These are phyloP conservation scores for Pteromalus puparum DNA, from an alignment of 1,140 invertebrate genomes.

Conservation along the genomic window DNA sequence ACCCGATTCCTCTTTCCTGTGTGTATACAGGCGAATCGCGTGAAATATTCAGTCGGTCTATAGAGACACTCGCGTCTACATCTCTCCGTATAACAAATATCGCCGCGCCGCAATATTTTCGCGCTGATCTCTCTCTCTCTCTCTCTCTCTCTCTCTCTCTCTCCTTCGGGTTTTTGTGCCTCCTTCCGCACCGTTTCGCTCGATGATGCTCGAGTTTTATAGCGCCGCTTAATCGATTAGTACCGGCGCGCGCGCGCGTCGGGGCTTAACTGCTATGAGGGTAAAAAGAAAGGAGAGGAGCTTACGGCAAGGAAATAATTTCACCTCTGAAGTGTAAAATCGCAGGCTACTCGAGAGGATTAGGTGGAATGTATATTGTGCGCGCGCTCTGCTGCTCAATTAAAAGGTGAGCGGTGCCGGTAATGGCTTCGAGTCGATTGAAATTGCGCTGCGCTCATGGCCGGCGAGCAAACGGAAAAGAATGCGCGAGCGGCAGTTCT, in stretches of 20 bases:
- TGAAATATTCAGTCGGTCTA: too few species aligned
- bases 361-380: not conserved
- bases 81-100: too few species aligned
- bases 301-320: not conserved
- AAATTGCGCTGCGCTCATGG: slow-evolving; percentile 7
- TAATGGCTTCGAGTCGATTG: slow-evolving; percentile 11
- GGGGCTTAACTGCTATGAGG: not conserved
- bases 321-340: slow-evolving; percentile 1
- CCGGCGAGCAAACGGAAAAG: not conserved
- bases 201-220: slow-evolving; percentile 15
- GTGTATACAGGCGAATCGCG: too few species aligned
- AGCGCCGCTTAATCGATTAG: slow-evolving; percentile 10
- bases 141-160: too few species aligned
- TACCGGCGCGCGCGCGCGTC: not conserved
- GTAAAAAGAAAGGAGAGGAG: not conserved
- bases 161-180: not conserved
- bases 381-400: slow-evolving; percentile 2
- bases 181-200: not conserved
- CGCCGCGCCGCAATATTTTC: too few species aligned
- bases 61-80: too few species aligned
- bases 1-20: too few species aligned
- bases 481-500: not conserved
- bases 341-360: slow-evolving; percentile 2
- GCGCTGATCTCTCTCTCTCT: too few species aligned
- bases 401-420: not conserved